Conservation (phyloP, 2,113 vertebrate species). For the Empidonax traillii region DNA sequence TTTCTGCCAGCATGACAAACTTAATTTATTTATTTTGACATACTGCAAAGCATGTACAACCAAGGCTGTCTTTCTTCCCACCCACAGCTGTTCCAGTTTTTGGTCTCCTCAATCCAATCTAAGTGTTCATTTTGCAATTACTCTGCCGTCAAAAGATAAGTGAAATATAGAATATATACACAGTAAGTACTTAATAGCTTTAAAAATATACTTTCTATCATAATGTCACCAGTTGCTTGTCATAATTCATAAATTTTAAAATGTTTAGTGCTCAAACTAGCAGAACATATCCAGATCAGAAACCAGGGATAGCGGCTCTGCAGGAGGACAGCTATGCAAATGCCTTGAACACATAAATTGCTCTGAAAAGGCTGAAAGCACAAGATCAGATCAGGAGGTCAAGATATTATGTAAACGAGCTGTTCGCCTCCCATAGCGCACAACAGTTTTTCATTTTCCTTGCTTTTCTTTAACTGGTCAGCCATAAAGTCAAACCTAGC, state of each 20-base stretch:
- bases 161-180: conserved; percentile 24
- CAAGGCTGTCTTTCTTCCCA: background rate
- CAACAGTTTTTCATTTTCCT: background rate
- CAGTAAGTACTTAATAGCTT: conserved; percentile 59
- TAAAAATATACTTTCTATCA: conserved; percentile 44
- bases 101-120: conserved; percentile 28
- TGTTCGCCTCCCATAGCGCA: background rate
- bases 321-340: conserved; percentile 5
- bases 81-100: conserved; percentile 10
- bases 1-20: background rate
- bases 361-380: conserved; percentile 3
- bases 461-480: background rate
- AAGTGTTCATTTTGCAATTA: conserved; percentile 54
- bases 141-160: conserved; percentile 49
- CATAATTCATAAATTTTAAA: conserved; percentile 35
- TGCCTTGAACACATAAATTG: conserved; percentile 15
- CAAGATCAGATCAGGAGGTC: conserved; percentile 5
- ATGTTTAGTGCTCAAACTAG: conserved; percentile 18
- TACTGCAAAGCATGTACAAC: background rate
- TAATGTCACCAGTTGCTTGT: conserved; percentile 33
- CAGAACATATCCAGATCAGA: background rate
- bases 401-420: conserved; percentile 5
- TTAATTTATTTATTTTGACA: conserved; percentile 33
- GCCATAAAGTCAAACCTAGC: background rate
- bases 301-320: background rate